Percentiles rank a stretch among this genome's conserved stretches.
Conservation (phyloP, 2,888 invertebrate genomes). For the Agriopis marginaria region DNA sequence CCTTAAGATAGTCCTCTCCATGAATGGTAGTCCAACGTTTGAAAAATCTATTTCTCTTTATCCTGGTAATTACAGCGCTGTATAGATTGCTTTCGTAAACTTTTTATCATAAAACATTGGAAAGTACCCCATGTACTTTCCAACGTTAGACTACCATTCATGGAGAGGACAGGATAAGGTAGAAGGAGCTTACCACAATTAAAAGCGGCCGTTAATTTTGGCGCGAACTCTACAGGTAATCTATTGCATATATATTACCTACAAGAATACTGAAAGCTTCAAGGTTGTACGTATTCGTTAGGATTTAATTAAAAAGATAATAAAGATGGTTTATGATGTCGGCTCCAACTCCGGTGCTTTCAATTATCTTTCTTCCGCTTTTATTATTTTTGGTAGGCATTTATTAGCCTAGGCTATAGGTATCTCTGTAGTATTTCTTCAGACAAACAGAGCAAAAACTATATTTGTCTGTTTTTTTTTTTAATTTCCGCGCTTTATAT, state of each 20-base stretch:
- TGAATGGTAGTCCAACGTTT: neutral
- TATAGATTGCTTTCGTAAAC: neutral
- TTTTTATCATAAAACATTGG: neutral
- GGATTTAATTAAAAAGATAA: conserved; percentile 22
- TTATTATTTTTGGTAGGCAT: neutral
- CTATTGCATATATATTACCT: neutral
- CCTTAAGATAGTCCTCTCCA: too few relatives aligned
- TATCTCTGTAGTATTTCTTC: too few relatives aligned
- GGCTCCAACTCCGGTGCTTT: neutral
- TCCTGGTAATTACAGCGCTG: neutral
- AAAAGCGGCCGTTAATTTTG: neutral
- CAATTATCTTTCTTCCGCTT: neutral
- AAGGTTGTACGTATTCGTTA: neutral
- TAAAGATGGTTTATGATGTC: conserved; percentile 12
- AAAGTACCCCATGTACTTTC: too few relatives aligned
- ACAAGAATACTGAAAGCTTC: conserved; percentile 14
- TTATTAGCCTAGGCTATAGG: too few relatives aligned
- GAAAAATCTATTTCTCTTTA: neutral
- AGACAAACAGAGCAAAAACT: too few relatives aligned
- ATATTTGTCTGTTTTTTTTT: too few relatives aligned
- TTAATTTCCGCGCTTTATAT: too few relatives aligned
- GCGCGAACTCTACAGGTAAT: neutral
- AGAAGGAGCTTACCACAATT: neutral
- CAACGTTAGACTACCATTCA: too few relatives aligned
- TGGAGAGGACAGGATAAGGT: too few relatives aligned